These are phyloP conservation scores for Trissonchulus latispiculum DNA, from an alignment of 2,888 invertebrate species.

Conservation along the genomic window DNA sequence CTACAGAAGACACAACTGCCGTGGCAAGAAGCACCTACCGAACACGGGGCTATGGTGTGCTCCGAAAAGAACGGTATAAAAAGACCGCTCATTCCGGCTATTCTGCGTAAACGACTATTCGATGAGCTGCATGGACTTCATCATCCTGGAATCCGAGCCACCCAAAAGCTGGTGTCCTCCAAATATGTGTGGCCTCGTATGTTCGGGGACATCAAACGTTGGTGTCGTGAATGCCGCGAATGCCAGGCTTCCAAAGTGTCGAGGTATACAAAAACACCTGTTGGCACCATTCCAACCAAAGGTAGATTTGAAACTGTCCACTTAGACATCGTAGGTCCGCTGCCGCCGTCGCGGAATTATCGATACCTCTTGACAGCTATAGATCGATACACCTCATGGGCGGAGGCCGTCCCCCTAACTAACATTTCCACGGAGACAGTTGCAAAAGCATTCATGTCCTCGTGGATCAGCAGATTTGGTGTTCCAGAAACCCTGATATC, in stretches of 20 bases:
- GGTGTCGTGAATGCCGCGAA: not conserved
- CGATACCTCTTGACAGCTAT: constrained; percentile 1
- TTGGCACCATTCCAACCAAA: not conserved
- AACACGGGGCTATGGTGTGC: not conserved
- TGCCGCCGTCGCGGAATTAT: not conserved
- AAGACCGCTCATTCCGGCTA: not conserved
- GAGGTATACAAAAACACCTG: not conserved
- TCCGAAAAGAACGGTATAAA: not conserved
- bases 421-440: constrained; percentile 6
- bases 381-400: no score
- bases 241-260: not conserved
- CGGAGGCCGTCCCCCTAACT: not conserved
- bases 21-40: not conserved
- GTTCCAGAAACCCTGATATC: no score
- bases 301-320: not conserved
- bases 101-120: not conserved
- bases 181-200: constrained; percentile 6
- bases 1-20: no score
- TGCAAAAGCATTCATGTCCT: not conserved
- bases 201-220: not conserved
- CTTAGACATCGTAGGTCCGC: constrained; percentile 9
- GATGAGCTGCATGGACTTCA: not conserved
- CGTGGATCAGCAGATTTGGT: no score
- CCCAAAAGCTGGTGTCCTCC: not conserved
- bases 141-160: not conserved